Evolutionary conservation across 1,140 invertebrate genomes (phyloP), one percentile per base, ranked within the genome.

Genomic region (Drosophila kurseongensis): DNA sequence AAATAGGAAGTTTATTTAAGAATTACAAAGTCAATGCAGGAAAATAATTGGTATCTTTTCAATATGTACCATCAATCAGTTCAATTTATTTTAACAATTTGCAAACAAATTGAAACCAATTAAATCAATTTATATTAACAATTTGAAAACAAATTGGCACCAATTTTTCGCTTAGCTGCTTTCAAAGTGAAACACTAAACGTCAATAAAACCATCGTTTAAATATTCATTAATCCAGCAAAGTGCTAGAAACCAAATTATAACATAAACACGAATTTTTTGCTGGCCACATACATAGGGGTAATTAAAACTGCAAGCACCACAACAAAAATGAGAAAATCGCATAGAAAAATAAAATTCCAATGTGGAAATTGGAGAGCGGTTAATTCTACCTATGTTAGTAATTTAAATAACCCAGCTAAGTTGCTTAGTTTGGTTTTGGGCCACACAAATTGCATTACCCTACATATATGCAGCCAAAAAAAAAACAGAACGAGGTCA

Each of bases 291-390:
- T 16, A 27, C 13, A 59, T 72, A 72, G 16, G 55, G 55, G 69
- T 72, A 72, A 73, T 71, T 71, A 73, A 27, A 60, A 38, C 40
- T 10, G 14, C 18, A 48, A 63, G 16, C 8, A 68, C 36, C 36
- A 18, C 42, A 72, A 69, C 35, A 48, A 41, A 71, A 71, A 23
- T 48, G 8, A 2, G 9, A 10, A 50, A 41, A 40, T 41, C 8
- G 2, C 0, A 10, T 2, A 23, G 32, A 18, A 23, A 44, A 51
- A 23, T 29, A 42, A 67, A 32, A 6, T 35, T 10, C 3, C 0
- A 42, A 66, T 27, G 27, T 5, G 9, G 9, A 63, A 60, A 60
- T 4, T 16, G 14, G 27, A 4, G 12, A 12, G n/a, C 5, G 14
- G 13, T n/a, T 12, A 12, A 10, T 8, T 4, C 7, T 10, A 27